These are phyloP conservation scores for Actenoides lindsayi DNA, from an alignment of 2,113 vertebrate species.

Conservation along the genomic window DNA sequence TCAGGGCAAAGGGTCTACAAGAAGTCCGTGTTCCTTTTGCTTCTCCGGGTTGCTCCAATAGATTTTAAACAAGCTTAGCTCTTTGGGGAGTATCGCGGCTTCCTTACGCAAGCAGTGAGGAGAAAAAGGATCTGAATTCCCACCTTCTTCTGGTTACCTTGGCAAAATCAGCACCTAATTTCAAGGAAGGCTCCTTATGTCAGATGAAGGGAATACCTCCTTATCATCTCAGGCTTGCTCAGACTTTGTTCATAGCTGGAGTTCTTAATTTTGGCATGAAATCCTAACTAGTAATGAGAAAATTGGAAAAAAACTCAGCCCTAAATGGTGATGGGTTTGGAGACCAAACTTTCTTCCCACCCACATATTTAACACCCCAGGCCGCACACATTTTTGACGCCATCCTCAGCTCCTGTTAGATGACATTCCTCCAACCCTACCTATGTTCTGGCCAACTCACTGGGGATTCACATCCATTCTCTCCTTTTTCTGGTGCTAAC, in stretches of 20 bases:
- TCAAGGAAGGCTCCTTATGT: accelerated
- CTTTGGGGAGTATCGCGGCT: background rate
- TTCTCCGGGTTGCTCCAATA: background rate
- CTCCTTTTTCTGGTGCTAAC: background rate
- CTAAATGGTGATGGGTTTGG: background rate
- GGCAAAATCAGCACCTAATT: background rate
- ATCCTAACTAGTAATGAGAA: background rate
- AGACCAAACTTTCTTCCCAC: background rate
- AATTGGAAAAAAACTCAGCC: background rate
- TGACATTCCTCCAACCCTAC: background rate
- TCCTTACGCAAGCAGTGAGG: background rate
- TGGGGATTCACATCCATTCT: background rate
- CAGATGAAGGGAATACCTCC: background rate
- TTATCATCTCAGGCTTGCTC: background rate
- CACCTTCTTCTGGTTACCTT: background rate
- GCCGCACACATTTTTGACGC: background rate
- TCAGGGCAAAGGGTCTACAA: background rate
- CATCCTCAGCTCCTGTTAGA: background rate
- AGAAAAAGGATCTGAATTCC: background rate
- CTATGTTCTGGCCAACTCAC: background rate
- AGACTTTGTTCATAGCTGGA: background rate
- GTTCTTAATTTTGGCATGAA: background rate
- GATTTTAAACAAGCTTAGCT: background rate
- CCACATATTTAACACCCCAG: background rate
- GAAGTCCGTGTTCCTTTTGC: background rate